Evolutionary conservation across 1,140 invertebrate genomes (phyloP).

Genomic region (Diplogasteroides magnus): DNA sequence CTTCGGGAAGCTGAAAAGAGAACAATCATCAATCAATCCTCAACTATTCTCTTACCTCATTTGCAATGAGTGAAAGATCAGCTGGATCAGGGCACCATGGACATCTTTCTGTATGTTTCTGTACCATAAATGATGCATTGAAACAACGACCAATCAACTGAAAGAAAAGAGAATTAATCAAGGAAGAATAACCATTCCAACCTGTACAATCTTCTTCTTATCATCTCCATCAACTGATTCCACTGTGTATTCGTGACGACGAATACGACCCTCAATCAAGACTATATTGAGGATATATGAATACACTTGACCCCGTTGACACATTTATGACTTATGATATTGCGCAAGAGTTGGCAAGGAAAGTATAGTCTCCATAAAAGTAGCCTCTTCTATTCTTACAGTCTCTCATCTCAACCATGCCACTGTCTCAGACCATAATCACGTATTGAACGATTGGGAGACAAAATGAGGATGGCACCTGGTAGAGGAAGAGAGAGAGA

Average conservation of each 20-base stretch:
- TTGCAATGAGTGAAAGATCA: constrained; percentile 27
- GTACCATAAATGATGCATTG: constrained; percentile 29
- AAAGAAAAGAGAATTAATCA: no score
- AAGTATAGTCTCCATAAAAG: no score
- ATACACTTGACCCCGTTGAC: no score
- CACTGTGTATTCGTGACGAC: constrained; percentile 14
- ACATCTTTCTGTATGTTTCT: constrained; percentile 33
- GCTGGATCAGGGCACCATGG: constrained; percentile 37
- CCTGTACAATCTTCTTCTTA: constrained; percentile 5
- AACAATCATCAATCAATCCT: constrained; percentile 3
- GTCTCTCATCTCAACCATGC: no score
- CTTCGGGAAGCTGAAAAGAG: constrained; percentile 1
- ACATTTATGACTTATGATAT: no score
- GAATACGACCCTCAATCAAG: constrained; percentile 18
- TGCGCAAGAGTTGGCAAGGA: no score
- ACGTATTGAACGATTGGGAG: no score
- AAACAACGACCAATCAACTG: constrained; percentile 30
- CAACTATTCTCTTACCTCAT: constrained; percentile 20
- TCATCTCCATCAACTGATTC: not conserved
- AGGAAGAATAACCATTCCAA: not conserved
- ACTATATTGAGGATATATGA: no score
- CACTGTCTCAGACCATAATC: no score
- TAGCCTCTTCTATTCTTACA: no score
- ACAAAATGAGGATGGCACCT: no score
- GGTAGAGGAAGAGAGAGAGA: not conserved